phyloP scores from a whole-genome alignment of 2,797 vertebrate species.

The Lepus oiostolus region DNA sequence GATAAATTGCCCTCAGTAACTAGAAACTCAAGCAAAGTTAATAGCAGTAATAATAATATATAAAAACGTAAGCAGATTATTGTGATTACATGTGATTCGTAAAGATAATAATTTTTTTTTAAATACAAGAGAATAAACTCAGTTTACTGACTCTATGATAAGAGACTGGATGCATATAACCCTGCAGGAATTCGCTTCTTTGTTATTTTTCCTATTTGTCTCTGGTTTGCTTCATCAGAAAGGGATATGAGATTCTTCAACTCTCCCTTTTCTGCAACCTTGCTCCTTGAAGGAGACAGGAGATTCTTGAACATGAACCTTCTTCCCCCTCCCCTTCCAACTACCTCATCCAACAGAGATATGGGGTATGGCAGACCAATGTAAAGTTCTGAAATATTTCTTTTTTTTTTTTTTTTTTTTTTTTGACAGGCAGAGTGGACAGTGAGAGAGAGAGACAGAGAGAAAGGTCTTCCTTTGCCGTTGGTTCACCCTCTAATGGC shows the following conservation, averaged over 20 bases:
- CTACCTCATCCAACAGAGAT: not conserved
- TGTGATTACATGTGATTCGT: not conserved
- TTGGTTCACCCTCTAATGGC: too few species aligned
- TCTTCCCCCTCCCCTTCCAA: not conserved
- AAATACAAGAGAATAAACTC: not conserved
- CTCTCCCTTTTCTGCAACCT: accelerated
- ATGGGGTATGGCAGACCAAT: not conserved
- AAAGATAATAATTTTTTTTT: not conserved
- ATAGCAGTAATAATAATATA: not conserved
- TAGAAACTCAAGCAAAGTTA: not conserved
- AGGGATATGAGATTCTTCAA: not conserved
- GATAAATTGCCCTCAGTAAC: not conserved
- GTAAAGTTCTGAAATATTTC: not conserved
- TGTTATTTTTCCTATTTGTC: not conserved
- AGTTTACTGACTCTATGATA: not conserved
- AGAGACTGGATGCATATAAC: not conserved
- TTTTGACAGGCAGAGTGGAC: too few species aligned
- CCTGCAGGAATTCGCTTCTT: not conserved
- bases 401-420: too few species aligned
- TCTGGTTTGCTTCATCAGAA: conserved; percentile 41
- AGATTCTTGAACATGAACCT: not conserved
- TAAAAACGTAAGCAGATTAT: not conserved
- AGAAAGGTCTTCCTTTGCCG: too few species aligned
- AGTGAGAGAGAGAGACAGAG: too few species aligned
- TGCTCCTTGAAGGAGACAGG: not conserved